Base-by-base conservation (phyloP, 1,140 invertebrate species). In the Drosophila teissieri region DNA sequence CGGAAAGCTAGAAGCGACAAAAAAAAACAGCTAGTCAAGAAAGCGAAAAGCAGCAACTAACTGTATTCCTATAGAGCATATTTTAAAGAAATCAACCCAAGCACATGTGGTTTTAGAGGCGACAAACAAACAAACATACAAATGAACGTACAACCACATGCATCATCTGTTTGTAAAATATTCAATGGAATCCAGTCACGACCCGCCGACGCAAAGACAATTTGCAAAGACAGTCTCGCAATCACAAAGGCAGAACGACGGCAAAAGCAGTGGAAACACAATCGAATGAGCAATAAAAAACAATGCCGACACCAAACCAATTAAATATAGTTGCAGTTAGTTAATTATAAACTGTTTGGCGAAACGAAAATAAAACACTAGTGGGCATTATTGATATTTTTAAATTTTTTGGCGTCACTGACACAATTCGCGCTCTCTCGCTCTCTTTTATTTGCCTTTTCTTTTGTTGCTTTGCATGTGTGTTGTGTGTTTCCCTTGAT, bases 391-490 rank as follows among this genome's bases (percentile, higher is more conserved):
- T 79, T 69, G 80, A 60, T 73, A 73, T 80, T 89, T 89, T 62
- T 51, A 79, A 73, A 70, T 40, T 65, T 80, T 70, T 89, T 85
- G 83, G 83, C 83, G 83, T 88, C 83, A 88, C 42, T 54, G 53
- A 82, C 80, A 82, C 78, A 82, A 48, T 82, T 85, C 56, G 78
- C 73, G 65, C 78, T 85, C 78, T 86, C 82, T 84, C 46, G 65
- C 80, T 82, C 72, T 58, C 78, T 75, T 64, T 65, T 75, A 31
- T 53, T 69, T 70, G 46, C 48, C 40, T 63, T 45, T 77, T 74
- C 62, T 65, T 70, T 69, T 73, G 77, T 81, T 51, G 49, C 75
- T 85, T 69, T 78, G 70, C 63, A 56, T 78, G 62, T 77, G 60
- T 74, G 57, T 73, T 78, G 62, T 77, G 60, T 74, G 57, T 73